Percentiles rank a stretch among this genome's conserved stretches.
Evolutionary conservation across 2,797 vertebrate species (phyloP).

Genomic region (Falco concolor): DNA sequence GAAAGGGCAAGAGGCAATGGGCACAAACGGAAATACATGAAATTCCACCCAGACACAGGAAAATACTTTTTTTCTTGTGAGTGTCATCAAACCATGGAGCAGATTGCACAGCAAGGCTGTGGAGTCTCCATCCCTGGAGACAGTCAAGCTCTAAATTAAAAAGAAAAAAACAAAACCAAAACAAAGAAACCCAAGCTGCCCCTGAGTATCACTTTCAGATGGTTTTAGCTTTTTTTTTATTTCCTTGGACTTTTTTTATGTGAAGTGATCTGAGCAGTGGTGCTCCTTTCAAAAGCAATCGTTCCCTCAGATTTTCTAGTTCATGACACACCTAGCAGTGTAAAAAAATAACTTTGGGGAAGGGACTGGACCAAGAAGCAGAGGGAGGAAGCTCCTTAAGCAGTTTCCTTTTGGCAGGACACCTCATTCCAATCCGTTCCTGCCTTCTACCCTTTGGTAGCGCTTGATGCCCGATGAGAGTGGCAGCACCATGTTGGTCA

Average conservation of each 20-base stretch:
- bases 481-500: fast-evolving
- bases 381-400: neutral
- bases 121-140: neutral
- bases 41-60: neutral
- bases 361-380: neutral
- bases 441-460: neutral
- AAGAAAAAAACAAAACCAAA: neutral
- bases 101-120: neutral
- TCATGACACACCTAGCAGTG: neutral
- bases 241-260: neutral
- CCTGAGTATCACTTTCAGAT: neutral
- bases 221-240: neutral
- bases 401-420: neutral
- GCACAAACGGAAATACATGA: neutral
- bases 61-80: neutral
- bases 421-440: fast-evolving
- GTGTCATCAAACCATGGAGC: neutral
- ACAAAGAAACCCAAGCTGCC: neutral
- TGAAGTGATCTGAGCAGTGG: neutral
- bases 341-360: neutral
- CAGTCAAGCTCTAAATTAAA: neutral
- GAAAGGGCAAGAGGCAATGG: neutral
- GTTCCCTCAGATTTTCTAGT: neutral
- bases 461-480: neutral
- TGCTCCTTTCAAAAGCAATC: neutral